Percentiles rank a stretch among this genome's conserved stretches.
Conservation (phyloP, 2,797 vertebrate genomes). For the Taeniopygia guttata region DNA sequence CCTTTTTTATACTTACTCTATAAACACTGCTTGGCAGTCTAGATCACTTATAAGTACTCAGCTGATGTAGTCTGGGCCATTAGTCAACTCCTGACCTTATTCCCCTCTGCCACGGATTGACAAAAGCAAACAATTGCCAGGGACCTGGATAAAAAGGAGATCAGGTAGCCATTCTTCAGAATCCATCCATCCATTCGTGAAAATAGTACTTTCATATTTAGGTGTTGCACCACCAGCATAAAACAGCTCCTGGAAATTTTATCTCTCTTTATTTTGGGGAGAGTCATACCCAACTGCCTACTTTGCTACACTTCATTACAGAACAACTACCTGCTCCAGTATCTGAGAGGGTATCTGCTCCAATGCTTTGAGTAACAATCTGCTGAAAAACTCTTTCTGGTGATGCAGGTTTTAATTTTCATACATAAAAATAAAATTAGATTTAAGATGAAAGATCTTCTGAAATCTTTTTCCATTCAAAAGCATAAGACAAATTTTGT, state of each 20-base stretch:
- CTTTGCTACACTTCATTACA: neutral
- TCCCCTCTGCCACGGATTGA: neutral
- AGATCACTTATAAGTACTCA: neutral
- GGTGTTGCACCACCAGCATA: neutral
- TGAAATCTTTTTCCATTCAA: neutral
- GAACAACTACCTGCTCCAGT: neutral
- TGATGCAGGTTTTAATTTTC: neutral
- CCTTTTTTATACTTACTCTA: neutral
- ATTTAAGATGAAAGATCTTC: neutral
- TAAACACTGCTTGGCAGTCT: neutral
- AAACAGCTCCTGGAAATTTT: neutral
- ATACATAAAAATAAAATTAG: neutral
- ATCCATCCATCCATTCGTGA: neutral
- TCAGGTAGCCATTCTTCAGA: neutral
- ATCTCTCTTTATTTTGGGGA: neutral
- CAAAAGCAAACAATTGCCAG: neutral
- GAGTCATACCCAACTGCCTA: neutral
- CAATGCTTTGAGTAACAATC: neutral
- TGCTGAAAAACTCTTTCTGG: neutral
- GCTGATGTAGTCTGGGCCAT: neutral
- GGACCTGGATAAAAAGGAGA: neutral
- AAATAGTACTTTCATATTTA: neutral
- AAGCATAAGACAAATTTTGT: neutral
- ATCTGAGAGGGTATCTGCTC: neutral
- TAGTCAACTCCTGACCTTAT: neutral